Evolutionary conservation across 37 sponge, comb jelly and placozoan genomes (phyloP).

Genomic region (Hormiphora californensis): DNA sequence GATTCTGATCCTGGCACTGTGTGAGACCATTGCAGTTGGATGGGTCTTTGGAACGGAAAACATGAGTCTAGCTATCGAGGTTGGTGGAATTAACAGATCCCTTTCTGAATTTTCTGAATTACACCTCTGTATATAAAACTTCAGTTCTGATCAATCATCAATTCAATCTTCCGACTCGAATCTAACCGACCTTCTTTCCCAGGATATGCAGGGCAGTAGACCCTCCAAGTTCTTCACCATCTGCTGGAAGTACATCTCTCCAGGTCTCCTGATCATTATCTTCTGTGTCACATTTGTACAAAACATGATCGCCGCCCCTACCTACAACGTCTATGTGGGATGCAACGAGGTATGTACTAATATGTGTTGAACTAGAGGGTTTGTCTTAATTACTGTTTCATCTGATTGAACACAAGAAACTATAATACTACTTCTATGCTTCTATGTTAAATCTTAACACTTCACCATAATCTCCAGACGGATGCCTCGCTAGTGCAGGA

Average conservation of each 20-base stretch:
- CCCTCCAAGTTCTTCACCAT: constrained; percentile 60
- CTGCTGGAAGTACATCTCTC: constrained; percentile 72
- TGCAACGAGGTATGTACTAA: background rate
- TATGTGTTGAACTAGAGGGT: background rate
- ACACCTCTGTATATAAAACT: too few species aligned
- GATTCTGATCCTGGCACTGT: background rate
- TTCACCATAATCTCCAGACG: too few species aligned
- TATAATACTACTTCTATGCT: too few species aligned
- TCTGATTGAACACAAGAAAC: too few species aligned
- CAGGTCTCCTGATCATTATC: constrained; percentile 74
- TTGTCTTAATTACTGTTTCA: too few species aligned
- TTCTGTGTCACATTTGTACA: constrained; percentile 65
- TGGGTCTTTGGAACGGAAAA: constrained; percentile 32
- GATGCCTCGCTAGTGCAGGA: background rate
- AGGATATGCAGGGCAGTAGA: constrained; percentile 8
- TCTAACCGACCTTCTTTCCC: too few species aligned
- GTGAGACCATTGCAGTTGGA: background rate
- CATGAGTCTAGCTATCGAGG: constrained; percentile 7
- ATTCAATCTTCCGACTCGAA: too few species aligned
- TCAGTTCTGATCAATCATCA: too few species aligned
- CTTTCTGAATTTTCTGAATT: too few species aligned
- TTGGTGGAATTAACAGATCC: too few species aligned
- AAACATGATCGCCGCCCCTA: constrained; percentile 61
- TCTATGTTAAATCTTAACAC: too few species aligned
- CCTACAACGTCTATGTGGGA: constrained; percentile 55